phyloP scores from a whole-genome alignment of 1,140 invertebrate genomes.

The Drosophila mojavensis region DNA sequence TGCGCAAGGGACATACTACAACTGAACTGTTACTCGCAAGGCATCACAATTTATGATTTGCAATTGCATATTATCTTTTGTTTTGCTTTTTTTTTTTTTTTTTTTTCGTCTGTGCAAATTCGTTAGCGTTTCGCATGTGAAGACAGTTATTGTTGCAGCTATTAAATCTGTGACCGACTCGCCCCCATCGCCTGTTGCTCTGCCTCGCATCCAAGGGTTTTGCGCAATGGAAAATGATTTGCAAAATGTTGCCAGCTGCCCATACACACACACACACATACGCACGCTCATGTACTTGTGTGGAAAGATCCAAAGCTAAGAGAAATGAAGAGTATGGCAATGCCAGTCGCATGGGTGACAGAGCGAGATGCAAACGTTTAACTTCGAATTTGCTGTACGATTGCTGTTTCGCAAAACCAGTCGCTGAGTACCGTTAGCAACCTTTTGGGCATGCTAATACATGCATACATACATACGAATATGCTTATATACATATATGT shows the following conservation, averaged over 20 bases:
- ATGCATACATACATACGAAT: constrained; percentile 8
- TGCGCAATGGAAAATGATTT: constrained; percentile 80
- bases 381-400: constrained; percentile 8
- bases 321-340: neutral
- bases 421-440: constrained; percentile 46
- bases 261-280: too few species aligned
- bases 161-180: constrained; percentile 25
- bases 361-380: constrained; percentile 3
- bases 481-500: constrained; percentile 16
- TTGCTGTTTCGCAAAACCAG: constrained; percentile 43
- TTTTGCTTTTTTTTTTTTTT: neutral
- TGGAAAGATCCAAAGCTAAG: neutral
- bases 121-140: constrained; percentile 25
- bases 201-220: constrained; percentile 64
- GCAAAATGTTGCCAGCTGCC: constrained; percentile 64
- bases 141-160: constrained; percentile 16
- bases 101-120: constrained; percentile 6
- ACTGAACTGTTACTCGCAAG: constrained; percentile 14
- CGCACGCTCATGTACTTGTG: neutral
- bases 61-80: constrained; percentile 37
- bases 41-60: constrained; percentile 48
- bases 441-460: constrained; percentile 39
- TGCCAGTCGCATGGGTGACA: neutral
- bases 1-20: constrained; percentile 46
- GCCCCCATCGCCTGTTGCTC: constrained; percentile 43